Conservation (phyloP, 2,113 vertebrate species). For the Gnathonemus longibarbis region DNA sequence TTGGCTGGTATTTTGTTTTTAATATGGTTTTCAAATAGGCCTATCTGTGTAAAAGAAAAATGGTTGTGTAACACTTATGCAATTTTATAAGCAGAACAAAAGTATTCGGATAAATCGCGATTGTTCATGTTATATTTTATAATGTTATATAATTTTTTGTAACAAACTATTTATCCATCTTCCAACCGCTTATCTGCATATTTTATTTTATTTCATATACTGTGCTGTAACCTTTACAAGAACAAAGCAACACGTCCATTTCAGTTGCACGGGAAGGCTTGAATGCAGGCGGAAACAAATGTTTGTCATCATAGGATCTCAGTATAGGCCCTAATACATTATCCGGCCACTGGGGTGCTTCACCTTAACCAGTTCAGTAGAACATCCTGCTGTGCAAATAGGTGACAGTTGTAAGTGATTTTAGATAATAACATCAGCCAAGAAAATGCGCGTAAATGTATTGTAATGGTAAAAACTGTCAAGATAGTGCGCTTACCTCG, state of each 20-base stretch:
- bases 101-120: neutral
- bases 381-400: neutral
- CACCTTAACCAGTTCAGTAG: neutral
- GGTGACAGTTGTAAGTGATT: neutral
- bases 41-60: neutral
- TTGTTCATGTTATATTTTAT: neutral
- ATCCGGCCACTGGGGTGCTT: neutral
- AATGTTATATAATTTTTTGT: neutral
- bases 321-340: neutral
- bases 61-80: neutral
- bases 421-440: conserved; percentile 2
- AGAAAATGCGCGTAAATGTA: neutral
- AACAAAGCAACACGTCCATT: neutral
- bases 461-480: neutral
- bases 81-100: neutral
- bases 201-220: neutral
- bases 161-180: neutral
- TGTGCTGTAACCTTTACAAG: neutral
- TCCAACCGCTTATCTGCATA: neutral
- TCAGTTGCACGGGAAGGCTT: neutral
- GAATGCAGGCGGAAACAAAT: neutral
- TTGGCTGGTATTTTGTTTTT: neutral
- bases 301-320: neutral
- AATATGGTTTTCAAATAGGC: neutral
- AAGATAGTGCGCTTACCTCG: neutral